Base-by-base conservation (phyloP, 2,888 invertebrate genomes). In the Fragum sueziense region DNA sequence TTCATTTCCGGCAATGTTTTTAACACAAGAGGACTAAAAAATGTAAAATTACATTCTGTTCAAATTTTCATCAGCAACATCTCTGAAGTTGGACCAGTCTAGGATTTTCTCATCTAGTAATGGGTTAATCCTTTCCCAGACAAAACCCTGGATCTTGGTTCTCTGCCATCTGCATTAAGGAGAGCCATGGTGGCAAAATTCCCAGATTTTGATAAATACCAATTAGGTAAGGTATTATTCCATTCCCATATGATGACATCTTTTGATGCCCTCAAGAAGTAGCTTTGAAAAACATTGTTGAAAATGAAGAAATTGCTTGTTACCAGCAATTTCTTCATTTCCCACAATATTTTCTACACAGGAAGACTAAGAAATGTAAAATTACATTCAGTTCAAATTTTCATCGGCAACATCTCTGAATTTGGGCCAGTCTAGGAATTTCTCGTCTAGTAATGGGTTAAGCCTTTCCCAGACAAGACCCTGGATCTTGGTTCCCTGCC, bases 171-270 rank as follows among this genome's bases (percentile, higher is more conserved):
- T 33, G 91, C 93, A 2, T 88, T 94, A 34, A 89, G 94, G 75
- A 89, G 89, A 74, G 93, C 88, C 27, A 93, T 94, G 93, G 88
- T 88, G 0, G 87, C 87, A 9, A 94, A 94, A 82, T 94, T 94
- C 86, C 82, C 90, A 2, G 93, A 93, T 52, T 94, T 94, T 90
- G 93, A 94, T 88, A 90, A 91, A 70, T 94, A 93, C 86, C 94
- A 94, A 80, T 88, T 94, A 27, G 94, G 93, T 93, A 90, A 87
- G 90, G 17, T 9, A 47, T 52, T 11, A 11, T 22, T 7, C 22
- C 7, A 52, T 20, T n/a, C 22, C 52, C 7, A 22, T 22, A 2
- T 22, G 1, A 54, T 22, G 9, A 17, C 25, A 54, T 22, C 22
- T 2, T 54, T 54, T 25, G 20, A n/a, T 54, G 22, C 2, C 54